Conservation (phyloP, 2,888 invertebrate genomes). For the Agriopis leucophaearia region DNA sequence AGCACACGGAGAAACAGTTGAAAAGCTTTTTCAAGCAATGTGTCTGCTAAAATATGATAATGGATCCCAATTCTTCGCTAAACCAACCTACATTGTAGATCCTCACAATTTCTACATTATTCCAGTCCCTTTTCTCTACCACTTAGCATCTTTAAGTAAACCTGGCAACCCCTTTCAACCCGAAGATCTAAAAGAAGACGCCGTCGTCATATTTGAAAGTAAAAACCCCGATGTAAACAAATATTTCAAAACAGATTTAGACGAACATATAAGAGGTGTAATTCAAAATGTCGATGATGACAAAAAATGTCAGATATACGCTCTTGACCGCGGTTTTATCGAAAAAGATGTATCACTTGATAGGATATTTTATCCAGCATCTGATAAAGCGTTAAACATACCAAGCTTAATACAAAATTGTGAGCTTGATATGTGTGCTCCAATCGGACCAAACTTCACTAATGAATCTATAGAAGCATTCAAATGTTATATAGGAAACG, state of each 20-base stretch:
- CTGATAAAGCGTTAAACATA: not conserved
- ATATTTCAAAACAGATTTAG: constrained; percentile 17
- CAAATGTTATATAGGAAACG: constrained; percentile 23
- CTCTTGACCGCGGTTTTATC: constrained; percentile 23
- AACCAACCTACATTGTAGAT: constrained; percentile 18
- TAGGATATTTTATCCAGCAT: constrained; percentile 8
- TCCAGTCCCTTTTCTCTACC: constrained; percentile 2
- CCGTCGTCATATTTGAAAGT: constrained; percentile 10
- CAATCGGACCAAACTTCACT: constrained; percentile 4
- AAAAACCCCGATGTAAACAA: constrained; percentile 10
- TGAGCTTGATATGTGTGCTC: constrained; percentile 18
- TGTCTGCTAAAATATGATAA: not conserved
- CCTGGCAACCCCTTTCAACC: not conserved
- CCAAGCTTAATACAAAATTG: constrained; percentile 10
- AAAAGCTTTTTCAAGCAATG: constrained; percentile 6
- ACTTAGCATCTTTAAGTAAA: constrained; percentile 9
- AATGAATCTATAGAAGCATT: constrained; percentile 19
- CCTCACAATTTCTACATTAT: constrained; percentile 27
- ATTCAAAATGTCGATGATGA: constrained; percentile 13
- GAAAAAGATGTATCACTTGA: constrained; percentile 14
- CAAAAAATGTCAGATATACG: constrained; percentile 13
- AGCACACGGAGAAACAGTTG: not conserved
- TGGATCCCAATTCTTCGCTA: constrained; percentile 12
- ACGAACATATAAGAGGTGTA: constrained; percentile 15
- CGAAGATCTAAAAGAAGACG: constrained; percentile 13